Evolutionary conservation across 2,113 vertebrate species (phyloP).

Genomic region (Euleptes europaea): DNA sequence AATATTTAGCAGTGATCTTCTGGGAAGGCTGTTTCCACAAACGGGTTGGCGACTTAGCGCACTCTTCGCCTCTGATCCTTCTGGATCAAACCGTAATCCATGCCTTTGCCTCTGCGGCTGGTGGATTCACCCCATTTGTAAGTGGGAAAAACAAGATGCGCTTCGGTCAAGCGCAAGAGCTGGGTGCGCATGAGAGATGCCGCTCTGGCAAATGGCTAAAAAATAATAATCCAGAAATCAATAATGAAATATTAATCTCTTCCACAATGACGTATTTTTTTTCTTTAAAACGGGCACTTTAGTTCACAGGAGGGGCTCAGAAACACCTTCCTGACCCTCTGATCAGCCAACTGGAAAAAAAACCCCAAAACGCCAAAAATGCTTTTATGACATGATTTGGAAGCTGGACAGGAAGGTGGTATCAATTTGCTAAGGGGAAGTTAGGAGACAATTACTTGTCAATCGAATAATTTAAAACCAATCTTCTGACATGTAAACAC

Average conservation of each 20-base stretch:
- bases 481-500: conserved; percentile 46
- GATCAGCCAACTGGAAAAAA: conserved; percentile 23
- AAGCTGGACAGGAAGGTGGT: conserved; percentile 42
- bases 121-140: conserved; percentile 23
- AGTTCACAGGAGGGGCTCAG: conserved; percentile 41
- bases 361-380: background rate
- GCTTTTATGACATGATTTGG: conserved; percentile 46
- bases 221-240: conserved; percentile 20
- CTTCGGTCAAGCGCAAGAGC: conserved; percentile 15
- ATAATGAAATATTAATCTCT: conserved; percentile 59
- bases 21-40: too few species aligned
- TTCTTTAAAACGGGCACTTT: conserved; percentile 38
- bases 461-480: conserved; percentile 67
- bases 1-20: conserved; percentile 35
- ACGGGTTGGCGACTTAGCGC: too few species aligned
- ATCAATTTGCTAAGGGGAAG: conserved; percentile 29
- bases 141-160: conserved; percentile 55
- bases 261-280: conserved; percentile 28
- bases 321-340: conserved; percentile 25
- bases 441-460: conserved; percentile 41
- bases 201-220: conserved; percentile 49
- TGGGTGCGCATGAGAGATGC: conserved; percentile 31
- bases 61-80: too few species aligned
- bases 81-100: too few species aligned
- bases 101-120: too few species aligned